Evolutionary conservation across 1,140 invertebrate species (phyloP), one percentile per base, ranked within the genome.

Genomic region (Neodiprion pinetum): DNA sequence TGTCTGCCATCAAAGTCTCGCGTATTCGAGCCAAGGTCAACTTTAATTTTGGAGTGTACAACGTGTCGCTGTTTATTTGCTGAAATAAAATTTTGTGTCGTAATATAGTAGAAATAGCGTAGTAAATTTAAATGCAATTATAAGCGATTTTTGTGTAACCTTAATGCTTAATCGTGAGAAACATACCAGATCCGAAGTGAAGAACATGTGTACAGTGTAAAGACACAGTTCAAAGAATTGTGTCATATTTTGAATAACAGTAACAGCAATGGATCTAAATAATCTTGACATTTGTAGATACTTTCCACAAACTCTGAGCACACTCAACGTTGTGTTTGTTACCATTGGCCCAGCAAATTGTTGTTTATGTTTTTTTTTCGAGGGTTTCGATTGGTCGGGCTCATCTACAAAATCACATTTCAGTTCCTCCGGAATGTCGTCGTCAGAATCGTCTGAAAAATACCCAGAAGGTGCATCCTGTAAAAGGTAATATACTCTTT

Each of bases 141-240:
- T 12, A 1, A 11, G 85, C 84, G 10, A 84, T 84, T 2, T 84
- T 83, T 4, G 84, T 72, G 21, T 88, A 81, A 11, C 91, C 53
- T 11, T 61, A 3, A 61, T 61, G 53, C 4, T 14, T 14, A 61
- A 61, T 61, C 7, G 47, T 70, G 73, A 68, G 66, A 67, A 78
- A 85, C 90, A 91, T 84, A 94, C 93, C 71, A 93, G 87, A 87
- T 96, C 94, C 17, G 90, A 90, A 14, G 94, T 93, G 86, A 99
- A 99, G 80, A 98, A 97, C n/a, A 92, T 90, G 87, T 96, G 95
- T 1, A 98, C 96, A 0, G 95, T 92, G 85, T 96, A 97, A 67
- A 98, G 93, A 87, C 99, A 99, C 83, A 97, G 97, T 81, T 99
- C 97, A 87, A 98, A 98, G 69, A 99, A 90, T 82, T 99, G 96